A percentile compares a stretch with the other conserved stretches of the same genome.
These are phyloP conservation scores for Sebastes fasciatus DNA, from an alignment of 2,113 vertebrate species.

Conservation along the genomic window DNA sequence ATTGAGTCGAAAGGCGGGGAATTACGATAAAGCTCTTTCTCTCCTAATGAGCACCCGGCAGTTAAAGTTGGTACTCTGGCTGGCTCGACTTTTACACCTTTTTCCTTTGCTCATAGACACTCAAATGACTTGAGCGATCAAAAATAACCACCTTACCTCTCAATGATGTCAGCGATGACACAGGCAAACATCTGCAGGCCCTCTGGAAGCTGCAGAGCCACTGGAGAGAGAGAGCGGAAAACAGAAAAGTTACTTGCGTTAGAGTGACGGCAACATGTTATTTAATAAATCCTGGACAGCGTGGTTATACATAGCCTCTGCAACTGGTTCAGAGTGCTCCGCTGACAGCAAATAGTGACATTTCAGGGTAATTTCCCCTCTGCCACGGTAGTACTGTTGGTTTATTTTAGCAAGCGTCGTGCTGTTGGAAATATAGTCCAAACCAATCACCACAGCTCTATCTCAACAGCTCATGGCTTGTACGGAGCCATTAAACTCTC, in stretches of 20 bases:
- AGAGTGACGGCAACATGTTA: conserved; percentile 53
- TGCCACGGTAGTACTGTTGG: conserved; percentile 41
- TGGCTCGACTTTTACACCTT: conserved; percentile 26
- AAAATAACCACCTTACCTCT: conserved; percentile 84
- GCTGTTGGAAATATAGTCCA: conserved; percentile 62
- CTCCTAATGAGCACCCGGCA: conserved; percentile 56
- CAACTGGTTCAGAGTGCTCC: conserved; percentile 39
- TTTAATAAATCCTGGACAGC: conserved; percentile 55
- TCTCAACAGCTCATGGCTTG: conserved; percentile 46
- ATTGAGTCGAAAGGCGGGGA: conserved; percentile 54
- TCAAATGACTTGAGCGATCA: conserved; percentile 4
- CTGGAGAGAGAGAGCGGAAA: conserved; percentile 77
- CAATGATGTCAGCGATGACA: conserved; percentile 94
- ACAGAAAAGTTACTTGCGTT: conserved; percentile 49
- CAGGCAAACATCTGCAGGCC: conserved; percentile 98
- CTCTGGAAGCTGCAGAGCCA: conserved; percentile 97
- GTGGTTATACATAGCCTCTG: conserved; percentile 48
- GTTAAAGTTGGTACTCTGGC: conserved; percentile 14
- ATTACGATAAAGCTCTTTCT: conserved; percentile 60
- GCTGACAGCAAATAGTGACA: conserved; percentile 67
- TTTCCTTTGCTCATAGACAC: neutral
- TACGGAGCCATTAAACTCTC: conserved; percentile 45
- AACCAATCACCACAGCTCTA: conserved; percentile 61
- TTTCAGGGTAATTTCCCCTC: conserved; percentile 60
- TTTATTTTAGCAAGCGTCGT: conserved; percentile 64